Conservation (phyloP, 2,113 vertebrate genomes). For the Engraulis encrasicolus region DNA sequence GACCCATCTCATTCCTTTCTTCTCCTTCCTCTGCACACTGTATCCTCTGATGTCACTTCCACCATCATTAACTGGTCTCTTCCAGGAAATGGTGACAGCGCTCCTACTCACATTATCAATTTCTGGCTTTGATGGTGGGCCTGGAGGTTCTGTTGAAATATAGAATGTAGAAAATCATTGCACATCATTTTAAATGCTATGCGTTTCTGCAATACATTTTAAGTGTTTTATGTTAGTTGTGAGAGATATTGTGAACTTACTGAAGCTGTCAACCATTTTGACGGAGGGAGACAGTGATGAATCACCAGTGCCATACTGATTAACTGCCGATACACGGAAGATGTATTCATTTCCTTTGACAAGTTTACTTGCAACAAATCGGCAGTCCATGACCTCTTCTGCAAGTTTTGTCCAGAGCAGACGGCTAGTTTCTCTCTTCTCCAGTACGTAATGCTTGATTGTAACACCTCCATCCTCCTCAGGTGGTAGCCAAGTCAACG, state of each 20-base stretch:
- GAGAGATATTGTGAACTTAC: slow-evolving; percentile 75
- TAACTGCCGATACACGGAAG: slow-evolving; percentile 94
- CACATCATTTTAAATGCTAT: background rate
- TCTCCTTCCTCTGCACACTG: slow-evolving; percentile 91
- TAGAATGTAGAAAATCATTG: background rate
- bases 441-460: slow-evolving; percentile 91
- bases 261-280: slow-evolving; percentile 94
- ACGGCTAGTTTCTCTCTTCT: slow-evolving; percentile 98
- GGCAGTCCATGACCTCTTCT: slow-evolving; percentile 90
- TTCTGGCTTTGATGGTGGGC: slow-evolving; percentile 92
- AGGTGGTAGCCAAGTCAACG: slow-evolving; percentile 94
- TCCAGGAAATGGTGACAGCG: slow-evolving; percentile 92
- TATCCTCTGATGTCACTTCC: slow-evolving; percentile 98
- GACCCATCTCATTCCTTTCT: slow-evolving; percentile 93
- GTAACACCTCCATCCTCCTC: slow-evolving; percentile 92
- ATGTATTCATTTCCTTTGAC: slow-evolving; percentile 98
- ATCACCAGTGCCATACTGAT: slow-evolving; percentile 94
- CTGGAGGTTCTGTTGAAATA: slow-evolving; percentile 76
- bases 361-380: slow-evolving; percentile 87
- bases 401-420: slow-evolving; percentile 95
- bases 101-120: slow-evolving; percentile 90
- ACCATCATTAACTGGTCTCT: slow-evolving; percentile 88
- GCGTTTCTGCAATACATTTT: background rate
- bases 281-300: slow-evolving; percentile 88
- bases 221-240: background rate